Conservation (phyloP, 2,888 invertebrate species). For the Troides aeacus region DNA sequence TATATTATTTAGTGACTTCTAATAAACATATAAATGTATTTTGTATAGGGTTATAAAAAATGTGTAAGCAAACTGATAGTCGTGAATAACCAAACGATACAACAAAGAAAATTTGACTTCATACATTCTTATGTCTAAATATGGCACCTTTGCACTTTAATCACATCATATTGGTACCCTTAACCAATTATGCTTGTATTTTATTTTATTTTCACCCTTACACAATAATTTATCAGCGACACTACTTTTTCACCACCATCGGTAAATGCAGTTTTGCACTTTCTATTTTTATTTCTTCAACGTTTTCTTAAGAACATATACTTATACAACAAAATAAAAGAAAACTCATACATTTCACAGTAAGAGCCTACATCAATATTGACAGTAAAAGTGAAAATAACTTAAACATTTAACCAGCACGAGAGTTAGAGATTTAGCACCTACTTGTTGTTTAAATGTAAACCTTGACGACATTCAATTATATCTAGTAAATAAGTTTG, state of each 20-base stretch:
- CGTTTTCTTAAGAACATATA: background rate
- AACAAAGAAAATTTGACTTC: slow-evolving; percentile 5
- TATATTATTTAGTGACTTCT: no score
- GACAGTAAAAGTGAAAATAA: background rate
- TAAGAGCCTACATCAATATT: background rate
- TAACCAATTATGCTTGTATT: slow-evolving; percentile 22
- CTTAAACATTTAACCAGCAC: background rate
- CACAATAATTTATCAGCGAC: background rate
- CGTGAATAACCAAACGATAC: slow-evolving; percentile 19
- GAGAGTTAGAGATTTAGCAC: no score
- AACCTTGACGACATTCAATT: no score
- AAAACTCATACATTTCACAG: slow-evolving; percentile 2
- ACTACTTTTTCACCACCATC: background rate
- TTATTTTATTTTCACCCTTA: background rate
- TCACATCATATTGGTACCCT: slow-evolving; percentile 15
- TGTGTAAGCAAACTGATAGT: background rate
- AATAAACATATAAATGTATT: no score
- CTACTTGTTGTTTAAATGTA: background rate
- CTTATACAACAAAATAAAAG: background rate
- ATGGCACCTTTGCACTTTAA: slow-evolving; percentile 21
- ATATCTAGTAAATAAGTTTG: no score
- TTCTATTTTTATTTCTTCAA: background rate
- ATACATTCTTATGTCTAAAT: slow-evolving; percentile 9
- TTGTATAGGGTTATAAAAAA: no score
- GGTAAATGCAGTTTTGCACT: background rate